Base-by-base conservation (phyloP, 1,140 invertebrate genomes). In the Cheumatopsyche charites region DNA sequence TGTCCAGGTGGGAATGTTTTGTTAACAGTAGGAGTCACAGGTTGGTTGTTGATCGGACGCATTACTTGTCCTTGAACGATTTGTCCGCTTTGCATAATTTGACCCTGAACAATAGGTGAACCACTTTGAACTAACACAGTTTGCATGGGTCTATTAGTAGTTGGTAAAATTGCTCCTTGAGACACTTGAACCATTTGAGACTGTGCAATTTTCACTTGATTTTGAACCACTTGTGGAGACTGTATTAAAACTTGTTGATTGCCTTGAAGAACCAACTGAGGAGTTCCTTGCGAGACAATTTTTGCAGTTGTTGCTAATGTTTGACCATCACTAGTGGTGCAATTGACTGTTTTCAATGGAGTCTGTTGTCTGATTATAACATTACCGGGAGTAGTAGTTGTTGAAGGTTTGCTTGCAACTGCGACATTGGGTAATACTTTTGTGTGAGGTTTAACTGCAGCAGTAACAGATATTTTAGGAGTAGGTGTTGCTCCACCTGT, bases 51-150 rank as follows among this genome's bases (percentile, higher is more conserved):
- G 5, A 70, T 43, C 12, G 73, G 75, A 25, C 75, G 65, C 7
- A 70, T 21, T 29, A 71, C 77, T 13, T 70, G 13, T 23, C 72
- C 55, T 69, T 77, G 76, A 65, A 73, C 66, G 2, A 69, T 62
- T 55, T 74, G 74, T 58, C 67, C 70, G 15, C 70, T 52, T 23
- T 76, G 74, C 29, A 73, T 12, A 5, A 69, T 41, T 26, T 73
- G 74, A 15, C 67, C 70, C 43, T 72, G 73, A 9, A 74, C 58
- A 15, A 74, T 17, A 49, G 72, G 73, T 0, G 41, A 36, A 17
- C 62, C 63, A 6, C 80, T 79, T 77, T 81, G 81, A 70, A 83
- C 77, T 19, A 84, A 72, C 58, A 84, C 79, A 9, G 82, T 79
- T 71, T 81, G 80, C 69, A 80, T 42, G 2, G 43, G 23, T 45